phyloP scores from a whole-genome alignment of 2,113 vertebrate species.

The Alectura lathami region DNA sequence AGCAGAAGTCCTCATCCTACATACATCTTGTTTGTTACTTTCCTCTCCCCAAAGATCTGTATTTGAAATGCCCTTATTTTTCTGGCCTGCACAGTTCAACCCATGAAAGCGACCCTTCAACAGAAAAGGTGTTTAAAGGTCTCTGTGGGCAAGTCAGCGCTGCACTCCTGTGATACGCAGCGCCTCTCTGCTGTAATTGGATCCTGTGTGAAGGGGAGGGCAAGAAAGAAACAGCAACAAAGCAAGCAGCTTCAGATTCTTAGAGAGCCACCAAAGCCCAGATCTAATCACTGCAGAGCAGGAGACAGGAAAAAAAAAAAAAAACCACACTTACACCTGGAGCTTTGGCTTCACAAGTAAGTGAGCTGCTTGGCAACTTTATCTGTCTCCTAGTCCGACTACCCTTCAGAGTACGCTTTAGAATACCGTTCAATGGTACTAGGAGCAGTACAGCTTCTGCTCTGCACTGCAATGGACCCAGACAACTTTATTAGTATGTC shows the following conservation, averaged over 20 bases:
- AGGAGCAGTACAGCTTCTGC: not conserved
- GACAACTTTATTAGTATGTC: not conserved
- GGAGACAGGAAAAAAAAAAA: not conserved
- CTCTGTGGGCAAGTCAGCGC: not conserved
- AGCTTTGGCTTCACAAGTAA: not conserved
- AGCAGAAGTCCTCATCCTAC: not conserved
- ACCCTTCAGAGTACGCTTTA: not conserved
- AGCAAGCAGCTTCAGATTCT: conserved; percentile 9
- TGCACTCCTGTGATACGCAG: not conserved
- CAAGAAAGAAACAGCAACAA: not conserved
- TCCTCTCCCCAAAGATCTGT: not conserved
- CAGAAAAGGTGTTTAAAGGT: not conserved
- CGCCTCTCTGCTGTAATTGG: not conserved
- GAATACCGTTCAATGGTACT: not conserved
- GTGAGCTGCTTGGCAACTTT: not conserved
- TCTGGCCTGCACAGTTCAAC: not conserved
- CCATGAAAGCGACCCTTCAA: not conserved
- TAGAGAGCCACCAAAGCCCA: conserved; percentile 27
- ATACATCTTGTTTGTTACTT: not conserved
- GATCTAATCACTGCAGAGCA: conserved; percentile 8
- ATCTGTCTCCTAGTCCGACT: not conserved
- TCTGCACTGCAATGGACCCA: not conserved
- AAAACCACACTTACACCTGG: not conserved
- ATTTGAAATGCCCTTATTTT: not conserved
- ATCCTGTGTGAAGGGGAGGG: not conserved